Conservation (phyloP, 2,888 invertebrate species). For the Calliscelio sp. region DNA sequence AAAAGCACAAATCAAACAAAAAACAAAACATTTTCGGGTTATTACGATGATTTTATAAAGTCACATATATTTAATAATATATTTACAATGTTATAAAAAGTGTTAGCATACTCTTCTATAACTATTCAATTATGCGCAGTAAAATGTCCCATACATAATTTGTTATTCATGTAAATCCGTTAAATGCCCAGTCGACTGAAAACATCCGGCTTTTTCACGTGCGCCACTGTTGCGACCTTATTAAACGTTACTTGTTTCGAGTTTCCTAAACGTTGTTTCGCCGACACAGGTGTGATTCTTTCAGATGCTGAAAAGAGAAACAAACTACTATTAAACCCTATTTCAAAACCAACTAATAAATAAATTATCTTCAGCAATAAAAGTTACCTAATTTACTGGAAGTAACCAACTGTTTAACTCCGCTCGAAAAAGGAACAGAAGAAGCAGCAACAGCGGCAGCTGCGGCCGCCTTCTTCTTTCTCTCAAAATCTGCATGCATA, state of each 20-base stretch:
- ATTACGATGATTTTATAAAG: not conserved
- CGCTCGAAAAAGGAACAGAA: too few relatives aligned
- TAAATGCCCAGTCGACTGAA: constrained; percentile 84
- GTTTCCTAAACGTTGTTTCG: constrained; percentile 83
- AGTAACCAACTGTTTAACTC: constrained; percentile 76
- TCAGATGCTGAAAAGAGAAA: constrained; percentile 82
- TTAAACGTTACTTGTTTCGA: constrained; percentile 84
- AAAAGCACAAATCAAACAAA: constrained; percentile 40
- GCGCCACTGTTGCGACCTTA: constrained; percentile 80
- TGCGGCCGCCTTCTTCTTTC: constrained; percentile 78
- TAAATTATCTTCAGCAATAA: too few relatives aligned
- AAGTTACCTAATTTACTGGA: constrained; percentile 81
- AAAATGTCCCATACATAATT: not conserved
- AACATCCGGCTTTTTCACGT: constrained; percentile 82
- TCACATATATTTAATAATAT: constrained; percentile 45
- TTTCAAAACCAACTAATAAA: too few relatives aligned
- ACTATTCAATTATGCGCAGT: constrained; percentile 3
- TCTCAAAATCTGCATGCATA: constrained; percentile 85
- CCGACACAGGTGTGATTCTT: constrained; percentile 79
- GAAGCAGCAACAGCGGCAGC: too few relatives aligned
- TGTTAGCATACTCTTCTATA: constrained; percentile 48
- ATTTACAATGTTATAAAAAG: constrained; percentile 65
- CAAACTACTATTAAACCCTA: too few relatives aligned
- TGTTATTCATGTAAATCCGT: too few relatives aligned
- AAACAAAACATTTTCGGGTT: too few relatives aligned